Base-by-base conservation (phyloP, 1,140 invertebrate genomes). In the Oscheius sp. region DNA sequence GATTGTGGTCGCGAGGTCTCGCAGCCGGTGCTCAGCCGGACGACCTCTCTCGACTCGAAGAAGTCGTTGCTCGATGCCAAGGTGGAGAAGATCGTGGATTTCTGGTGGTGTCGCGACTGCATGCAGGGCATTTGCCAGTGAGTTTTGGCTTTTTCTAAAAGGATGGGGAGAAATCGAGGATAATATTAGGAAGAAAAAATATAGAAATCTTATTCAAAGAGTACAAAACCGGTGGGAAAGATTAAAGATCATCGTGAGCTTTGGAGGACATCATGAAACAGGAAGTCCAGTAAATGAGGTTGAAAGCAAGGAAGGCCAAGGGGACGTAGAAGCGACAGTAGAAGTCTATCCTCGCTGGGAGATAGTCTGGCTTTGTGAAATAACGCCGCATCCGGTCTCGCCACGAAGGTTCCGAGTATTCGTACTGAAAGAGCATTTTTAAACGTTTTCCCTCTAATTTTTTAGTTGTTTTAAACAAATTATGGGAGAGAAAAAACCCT, bases 331-430 rank as follows among this genome's bases (percentile, higher is more conserved):
- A 77, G 52, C 75, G 65, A 29, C 75, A 68, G 38, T 77, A 77
- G 46, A 70, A 77, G 55, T 77, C 75, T 13, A 77, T 77, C 55
- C 68, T 38, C 2, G 75, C 75, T 15, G 75, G 72, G 13, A 77
- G 67, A 52, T 77, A 75, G n/a, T 68, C 73, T n/a, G 75, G 75
- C 49, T 77, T 77, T 0, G 64, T 75, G 61, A 77, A 75, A 52
- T 74, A 77, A 1, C 46, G 73, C 2, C 67, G 36, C 18, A 76
- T 3, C 15, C 46, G 42, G 15, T 75, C 61, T 10, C 42, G 61
- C 55, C 67, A 77, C n/a, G 66, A 55, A 4, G 23, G 7, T 23
- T 55, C 49, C 7, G 49, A 55, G 49, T 7, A 23, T 4, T 26
- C 15, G 23, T 55, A 55, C 49, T 55, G 23, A 20, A 36, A 64